These are phyloP conservation scores for Nothura maculosa DNA, from an alignment of 2,797 vertebrate genomes.

Conservation along the genomic window DNA sequence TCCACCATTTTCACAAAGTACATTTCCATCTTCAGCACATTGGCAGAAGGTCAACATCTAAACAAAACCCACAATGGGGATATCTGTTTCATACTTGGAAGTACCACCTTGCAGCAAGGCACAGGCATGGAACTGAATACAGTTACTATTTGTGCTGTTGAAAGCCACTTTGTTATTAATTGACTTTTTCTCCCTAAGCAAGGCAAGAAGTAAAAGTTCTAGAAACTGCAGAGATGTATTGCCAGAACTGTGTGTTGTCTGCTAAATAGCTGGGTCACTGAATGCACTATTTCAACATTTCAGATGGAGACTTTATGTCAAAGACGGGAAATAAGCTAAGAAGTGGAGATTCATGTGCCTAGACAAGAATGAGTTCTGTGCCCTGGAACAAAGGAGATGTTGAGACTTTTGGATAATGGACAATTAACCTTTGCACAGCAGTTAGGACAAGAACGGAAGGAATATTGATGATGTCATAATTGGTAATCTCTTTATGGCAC, in stretches of 20 bases:
- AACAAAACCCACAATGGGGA: slow-evolving; percentile 18
- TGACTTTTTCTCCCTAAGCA: neutral
- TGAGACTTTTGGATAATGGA: neutral
- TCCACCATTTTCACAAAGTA: slow-evolving; percentile 47
- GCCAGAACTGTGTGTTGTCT: neutral
- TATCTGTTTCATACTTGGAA: slow-evolving; percentile 23
- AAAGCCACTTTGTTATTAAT: neutral
- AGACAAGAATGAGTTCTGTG: neutral
- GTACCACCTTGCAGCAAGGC: slow-evolving; percentile 1
- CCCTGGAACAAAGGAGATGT: neutral
- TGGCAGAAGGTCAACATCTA: slow-evolving; percentile 38
- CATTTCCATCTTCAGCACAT: slow-evolving; percentile 35
- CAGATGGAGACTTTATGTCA: neutral
- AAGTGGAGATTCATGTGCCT: neutral
- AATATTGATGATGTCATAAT: neutral
- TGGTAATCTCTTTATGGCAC: neutral
- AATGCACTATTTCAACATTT: neutral
- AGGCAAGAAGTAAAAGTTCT: neutral
- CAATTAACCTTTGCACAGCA: slow-evolving; percentile 3
- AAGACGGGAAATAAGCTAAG: neutral
- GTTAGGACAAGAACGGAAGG: neutral
- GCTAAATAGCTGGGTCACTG: neutral
- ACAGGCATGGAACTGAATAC: slow-evolving; percentile 27
- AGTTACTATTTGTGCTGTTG: slow-evolving; percentile 16
- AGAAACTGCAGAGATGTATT: neutral